These are phyloP conservation scores for Zosterops hypoxanthus DNA, from an alignment of 2,113 vertebrate species.

Conservation along the genomic window DNA sequence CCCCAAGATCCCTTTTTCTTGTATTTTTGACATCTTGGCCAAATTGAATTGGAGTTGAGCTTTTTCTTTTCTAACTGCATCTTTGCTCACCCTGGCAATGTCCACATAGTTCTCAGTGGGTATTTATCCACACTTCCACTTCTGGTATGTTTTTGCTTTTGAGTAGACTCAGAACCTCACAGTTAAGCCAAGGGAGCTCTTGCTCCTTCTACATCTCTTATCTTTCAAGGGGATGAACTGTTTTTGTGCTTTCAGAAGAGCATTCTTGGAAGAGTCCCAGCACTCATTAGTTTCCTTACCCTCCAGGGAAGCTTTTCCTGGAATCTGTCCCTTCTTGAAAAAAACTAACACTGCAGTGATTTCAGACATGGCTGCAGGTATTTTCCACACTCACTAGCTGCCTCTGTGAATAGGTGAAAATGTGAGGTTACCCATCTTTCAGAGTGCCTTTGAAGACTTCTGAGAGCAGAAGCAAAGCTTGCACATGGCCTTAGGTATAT, in stretches of 20 bases:
- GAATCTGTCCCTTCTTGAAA: not conserved
- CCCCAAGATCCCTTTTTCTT: not conserved
- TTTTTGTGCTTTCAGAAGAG: not conserved
- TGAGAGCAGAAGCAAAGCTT: not conserved
- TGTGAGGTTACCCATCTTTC: fast-evolving
- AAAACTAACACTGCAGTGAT: not conserved
- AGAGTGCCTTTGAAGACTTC: not conserved
- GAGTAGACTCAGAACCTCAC: not conserved
- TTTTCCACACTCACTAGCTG: not conserved
- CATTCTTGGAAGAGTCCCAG: not conserved
- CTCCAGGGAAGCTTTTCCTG: not conserved
- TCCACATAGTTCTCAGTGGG: not conserved
- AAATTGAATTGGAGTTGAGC: not conserved
- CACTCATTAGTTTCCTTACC: not conserved
- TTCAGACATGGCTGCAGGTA: not conserved
- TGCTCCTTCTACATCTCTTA: not conserved
- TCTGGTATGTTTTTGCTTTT: not conserved
- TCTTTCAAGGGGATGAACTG: not conserved
- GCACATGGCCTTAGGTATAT: fast-evolving
- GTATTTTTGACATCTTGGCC: not conserved
- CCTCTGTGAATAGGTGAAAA: not conserved
- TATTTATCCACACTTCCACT: not conserved
- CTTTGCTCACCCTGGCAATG: not conserved
- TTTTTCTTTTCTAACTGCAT: not conserved
- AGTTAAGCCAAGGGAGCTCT: not conserved